Base-by-base conservation (phyloP, 1,140 invertebrate species). In the Babylonia areolata region DNA sequence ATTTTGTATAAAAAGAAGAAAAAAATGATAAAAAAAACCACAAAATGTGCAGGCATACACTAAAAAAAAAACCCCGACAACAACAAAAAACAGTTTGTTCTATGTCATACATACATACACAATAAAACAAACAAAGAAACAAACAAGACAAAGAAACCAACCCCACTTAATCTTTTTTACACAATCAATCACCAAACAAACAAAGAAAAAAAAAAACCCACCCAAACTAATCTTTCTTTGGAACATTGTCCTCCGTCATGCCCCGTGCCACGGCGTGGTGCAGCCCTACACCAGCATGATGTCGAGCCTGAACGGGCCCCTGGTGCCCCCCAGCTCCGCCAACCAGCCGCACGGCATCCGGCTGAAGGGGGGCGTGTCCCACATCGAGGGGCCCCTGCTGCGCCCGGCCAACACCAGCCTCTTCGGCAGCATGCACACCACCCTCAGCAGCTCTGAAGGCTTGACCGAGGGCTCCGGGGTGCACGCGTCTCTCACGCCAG, bases 341-440 rank as follows among this genome's bases (percentile, higher is more conserved):
- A 40, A 11, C 54, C 33, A 35, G 33, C 15, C 58, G 77, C 28
- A 75, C 42, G 31, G 23, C 51, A 5, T 80, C 12, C 86, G 83
- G 17, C 80, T 92, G 15, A 87, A 94, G 84, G 94, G 95, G 33
- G 95, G 95, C 11, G 89, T 96, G 2, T 95, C 93, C 82, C 95
- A 94, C 35, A 93, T 95, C 11, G 96, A 96, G 92, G 96, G 96
- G 1, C 95, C 96, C 23, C 79, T 95, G 2, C 89, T 95, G 46
- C 54, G 83, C 12, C 91, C 84, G 69, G 87, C 39, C 37, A 75
- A 40, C 73, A 79, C 20, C 73, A 71, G 64, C 39, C 58, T 84
- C 37, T 51, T 84, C 3, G 69, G 64, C 51, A 86, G 86, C 54
- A 82, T 81, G 35, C 75, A 77, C 28, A 64, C 31, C 75, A 86